These are phyloP conservation scores for Caranx ignobilis DNA, from an alignment of 2,113 vertebrate species.

Conservation along the genomic window DNA sequence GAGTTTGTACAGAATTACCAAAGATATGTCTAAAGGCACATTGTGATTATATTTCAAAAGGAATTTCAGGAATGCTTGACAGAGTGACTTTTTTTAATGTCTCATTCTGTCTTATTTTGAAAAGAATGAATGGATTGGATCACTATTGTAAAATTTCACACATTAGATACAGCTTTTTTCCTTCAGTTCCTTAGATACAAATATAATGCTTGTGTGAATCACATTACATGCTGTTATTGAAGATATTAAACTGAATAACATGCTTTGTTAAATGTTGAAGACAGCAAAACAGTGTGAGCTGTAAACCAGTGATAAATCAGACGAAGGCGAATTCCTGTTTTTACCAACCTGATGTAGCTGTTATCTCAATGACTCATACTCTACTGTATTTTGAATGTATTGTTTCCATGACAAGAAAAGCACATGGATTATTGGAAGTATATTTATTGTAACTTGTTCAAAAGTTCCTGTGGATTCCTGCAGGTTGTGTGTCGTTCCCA, in stretches of 20 bases:
- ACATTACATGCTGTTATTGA: neutral
- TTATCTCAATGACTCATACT: neutral
- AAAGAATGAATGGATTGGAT: neutral
- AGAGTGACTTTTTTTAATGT: neutral
- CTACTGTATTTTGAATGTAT: neutral
- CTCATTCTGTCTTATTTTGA: neutral
- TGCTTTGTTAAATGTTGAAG: neutral
- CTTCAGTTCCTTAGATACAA: neutral
- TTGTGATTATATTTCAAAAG: neutral
- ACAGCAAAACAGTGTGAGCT: slow-evolving; percentile 1
- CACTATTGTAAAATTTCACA: neutral
- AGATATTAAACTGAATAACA: neutral
- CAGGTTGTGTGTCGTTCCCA: neutral
- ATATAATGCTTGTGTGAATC: slow-evolving; percentile 6
- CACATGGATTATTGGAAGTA: neutral
- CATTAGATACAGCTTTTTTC: neutral
- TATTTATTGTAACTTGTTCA: slow-evolving; percentile 6
- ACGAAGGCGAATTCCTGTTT: neutral
- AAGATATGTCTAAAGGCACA: neutral
- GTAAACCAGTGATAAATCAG: neutral
- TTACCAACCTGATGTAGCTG: neutral
- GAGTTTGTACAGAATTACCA: neutral
- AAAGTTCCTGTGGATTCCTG: slow-evolving; percentile 15
- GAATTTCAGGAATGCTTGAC: neutral
- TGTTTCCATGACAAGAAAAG: neutral